Percentiles rank a stretch among this genome's conserved stretches.
These are phyloP conservation scores for Megalurothrips usitatus DNA, from an alignment of 2,888 invertebrate genomes.

Conservation along the genomic window DNA sequence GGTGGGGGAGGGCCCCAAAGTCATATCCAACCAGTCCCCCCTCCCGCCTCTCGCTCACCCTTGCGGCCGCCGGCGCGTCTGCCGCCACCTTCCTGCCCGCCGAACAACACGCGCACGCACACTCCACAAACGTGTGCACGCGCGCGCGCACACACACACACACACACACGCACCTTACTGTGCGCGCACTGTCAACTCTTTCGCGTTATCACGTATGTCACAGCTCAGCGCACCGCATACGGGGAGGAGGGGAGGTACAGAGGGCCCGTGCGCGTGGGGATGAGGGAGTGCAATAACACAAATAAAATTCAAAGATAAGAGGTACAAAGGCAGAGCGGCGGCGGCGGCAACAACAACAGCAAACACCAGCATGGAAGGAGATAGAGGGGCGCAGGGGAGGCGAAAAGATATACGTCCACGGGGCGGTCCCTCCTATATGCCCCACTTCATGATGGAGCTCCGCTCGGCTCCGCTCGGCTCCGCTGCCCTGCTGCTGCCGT, in stretches of 20 bases:
- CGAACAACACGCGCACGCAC: neutral
- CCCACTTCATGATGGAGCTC: too few species aligned
- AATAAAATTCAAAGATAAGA: neutral
- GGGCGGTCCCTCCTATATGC: too few species aligned
- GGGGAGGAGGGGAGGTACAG: neutral
- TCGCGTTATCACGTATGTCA: slow-evolving; percentile 16
- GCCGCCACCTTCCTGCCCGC: neutral
- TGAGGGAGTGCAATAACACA: neutral
- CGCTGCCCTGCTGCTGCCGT: too few species aligned
- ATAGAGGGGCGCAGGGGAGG: neutral
- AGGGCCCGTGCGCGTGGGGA: too few species aligned
- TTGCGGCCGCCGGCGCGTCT: too few species aligned
- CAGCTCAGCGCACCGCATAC: neutral
- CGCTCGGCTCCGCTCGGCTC: too few species aligned
- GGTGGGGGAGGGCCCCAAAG: neutral
- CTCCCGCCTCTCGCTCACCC: neutral
- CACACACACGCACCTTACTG: neutral
- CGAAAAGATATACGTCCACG: neutral
- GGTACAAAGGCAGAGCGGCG: neutral
- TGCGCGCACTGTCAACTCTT: slow-evolving; percentile 2
- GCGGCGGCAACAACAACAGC: neutral
- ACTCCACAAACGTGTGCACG: too few species aligned
- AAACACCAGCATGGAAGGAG: neutral
- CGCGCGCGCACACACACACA: neutral
- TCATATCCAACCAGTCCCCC: slow-evolving; percentile 1